Conservation (phyloP, 2,113 vertebrate species). For the Ceuthmochares aereus region DNA sequence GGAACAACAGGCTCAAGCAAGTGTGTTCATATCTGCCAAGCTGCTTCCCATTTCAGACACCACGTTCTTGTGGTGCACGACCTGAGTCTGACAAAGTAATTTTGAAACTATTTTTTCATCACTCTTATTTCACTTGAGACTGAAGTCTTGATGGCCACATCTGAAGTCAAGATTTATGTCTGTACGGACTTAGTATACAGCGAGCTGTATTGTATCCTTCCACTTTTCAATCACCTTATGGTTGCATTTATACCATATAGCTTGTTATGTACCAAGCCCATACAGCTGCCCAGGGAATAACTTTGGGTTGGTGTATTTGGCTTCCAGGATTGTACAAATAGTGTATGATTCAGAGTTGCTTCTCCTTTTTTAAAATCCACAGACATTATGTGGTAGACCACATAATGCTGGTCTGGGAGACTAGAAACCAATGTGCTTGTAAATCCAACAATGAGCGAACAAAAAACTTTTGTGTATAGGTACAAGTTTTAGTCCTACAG, state of each 20-base stretch:
- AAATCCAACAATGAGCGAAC: background rate
- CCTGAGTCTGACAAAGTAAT: background rate
- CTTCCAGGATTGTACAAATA: background rate
- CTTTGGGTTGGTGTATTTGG: conserved; percentile 13
- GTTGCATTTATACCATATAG: background rate
- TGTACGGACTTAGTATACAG: background rate
- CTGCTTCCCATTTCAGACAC: background rate
- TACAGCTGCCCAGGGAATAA: background rate
- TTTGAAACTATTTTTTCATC: background rate
- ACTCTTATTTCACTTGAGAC: background rate
- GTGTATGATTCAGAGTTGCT: background rate
- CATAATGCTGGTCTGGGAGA: conserved; percentile 1
- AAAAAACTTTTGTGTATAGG: background rate
- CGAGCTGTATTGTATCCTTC: background rate
- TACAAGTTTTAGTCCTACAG: background rate
- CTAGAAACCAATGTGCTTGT: background rate
- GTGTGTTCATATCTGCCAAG: background rate
- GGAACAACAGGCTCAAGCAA: background rate
- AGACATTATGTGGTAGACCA: conserved; percentile 24
- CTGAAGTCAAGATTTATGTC: conserved; percentile 14
- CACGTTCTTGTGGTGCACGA: background rate
- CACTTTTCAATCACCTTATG: background rate
- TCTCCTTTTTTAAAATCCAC: background rate
- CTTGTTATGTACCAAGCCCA: background rate
- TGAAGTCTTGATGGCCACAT: background rate